These are phyloP conservation scores for Muscicapa adusta DNA, from an alignment of 2,113 vertebrate genomes.

Conservation along the genomic window DNA sequence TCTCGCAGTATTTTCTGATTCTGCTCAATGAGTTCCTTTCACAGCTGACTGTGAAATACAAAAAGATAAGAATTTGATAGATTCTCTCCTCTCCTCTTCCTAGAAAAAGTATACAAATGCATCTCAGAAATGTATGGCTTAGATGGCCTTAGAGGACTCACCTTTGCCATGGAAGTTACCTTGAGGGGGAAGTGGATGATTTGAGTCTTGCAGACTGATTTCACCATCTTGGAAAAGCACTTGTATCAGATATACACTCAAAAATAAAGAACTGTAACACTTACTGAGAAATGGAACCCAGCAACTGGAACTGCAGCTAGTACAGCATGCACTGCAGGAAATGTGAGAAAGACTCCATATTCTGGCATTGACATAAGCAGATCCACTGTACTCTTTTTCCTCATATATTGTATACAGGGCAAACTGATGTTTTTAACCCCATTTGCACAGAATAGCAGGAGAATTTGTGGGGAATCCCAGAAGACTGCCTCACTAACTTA, in stretches of 20 bases:
- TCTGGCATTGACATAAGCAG: background rate
- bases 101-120: background rate
- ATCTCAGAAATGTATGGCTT: accelerated
- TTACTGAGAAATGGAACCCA: background rate
- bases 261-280: background rate
- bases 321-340: background rate
- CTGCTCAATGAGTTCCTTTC: background rate
- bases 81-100: background rate
- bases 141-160: background rate
- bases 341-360: background rate
- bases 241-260: background rate
- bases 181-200: no score
- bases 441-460: background rate
- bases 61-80: background rate
- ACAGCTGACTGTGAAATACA: background rate
- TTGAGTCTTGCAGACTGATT: background rate
- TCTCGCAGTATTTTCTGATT: background rate
- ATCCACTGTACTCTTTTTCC: background rate
- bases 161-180: background rate
- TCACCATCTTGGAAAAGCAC: background rate
- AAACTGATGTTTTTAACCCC: background rate
- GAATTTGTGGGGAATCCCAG: background rate
- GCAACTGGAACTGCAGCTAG: background rate
- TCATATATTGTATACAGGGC: background rate
- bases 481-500: background rate